Evolutionary conservation across 2,797 vertebrate genomes (phyloP).

Genomic region (Bradypus variegatus): DNA sequence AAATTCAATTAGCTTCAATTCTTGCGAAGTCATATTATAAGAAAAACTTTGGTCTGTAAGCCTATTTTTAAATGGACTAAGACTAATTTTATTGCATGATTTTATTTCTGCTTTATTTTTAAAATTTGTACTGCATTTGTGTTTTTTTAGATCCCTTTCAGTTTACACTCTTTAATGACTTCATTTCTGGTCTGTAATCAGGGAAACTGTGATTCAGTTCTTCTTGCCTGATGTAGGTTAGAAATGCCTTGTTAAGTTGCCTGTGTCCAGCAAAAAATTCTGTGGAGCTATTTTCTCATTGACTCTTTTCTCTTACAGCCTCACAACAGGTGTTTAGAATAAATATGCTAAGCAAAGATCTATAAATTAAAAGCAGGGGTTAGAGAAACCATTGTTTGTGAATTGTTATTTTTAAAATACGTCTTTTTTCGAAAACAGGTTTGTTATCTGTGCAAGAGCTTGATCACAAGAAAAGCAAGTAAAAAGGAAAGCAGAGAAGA

Average conservation of each 20-base stretch:
- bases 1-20: constrained; percentile 66
- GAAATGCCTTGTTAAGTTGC: not conserved
- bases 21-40: constrained; percentile 52
- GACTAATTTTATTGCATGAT: constrained; percentile 19
- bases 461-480: not conserved
- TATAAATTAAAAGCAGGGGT: not conserved
- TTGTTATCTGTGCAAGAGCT: not conserved
- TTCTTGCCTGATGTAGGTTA: not conserved
- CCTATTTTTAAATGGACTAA: constrained; percentile 35
- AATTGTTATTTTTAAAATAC: not conserved
- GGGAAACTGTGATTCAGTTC: not conserved
- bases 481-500: not conserved
- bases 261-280: not conserved
- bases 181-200: not conserved
- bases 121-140: constrained; percentile 4
- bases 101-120: constrained; percentile 48
- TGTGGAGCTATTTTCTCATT: not conserved
- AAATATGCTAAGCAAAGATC: not conserved
- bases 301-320: not conserved
- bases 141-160: constrained; percentile 21
- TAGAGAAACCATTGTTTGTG: not conserved
- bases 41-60: constrained; percentile 39
- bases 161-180: constrained; percentile 1
- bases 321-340: not conserved
- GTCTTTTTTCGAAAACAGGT: not conserved